Evolutionary conservation across 2,797 vertebrate genomes (phyloP), one percentile per base, ranked within the genome.

Genomic region (Micromesistius poutassou): DNA sequence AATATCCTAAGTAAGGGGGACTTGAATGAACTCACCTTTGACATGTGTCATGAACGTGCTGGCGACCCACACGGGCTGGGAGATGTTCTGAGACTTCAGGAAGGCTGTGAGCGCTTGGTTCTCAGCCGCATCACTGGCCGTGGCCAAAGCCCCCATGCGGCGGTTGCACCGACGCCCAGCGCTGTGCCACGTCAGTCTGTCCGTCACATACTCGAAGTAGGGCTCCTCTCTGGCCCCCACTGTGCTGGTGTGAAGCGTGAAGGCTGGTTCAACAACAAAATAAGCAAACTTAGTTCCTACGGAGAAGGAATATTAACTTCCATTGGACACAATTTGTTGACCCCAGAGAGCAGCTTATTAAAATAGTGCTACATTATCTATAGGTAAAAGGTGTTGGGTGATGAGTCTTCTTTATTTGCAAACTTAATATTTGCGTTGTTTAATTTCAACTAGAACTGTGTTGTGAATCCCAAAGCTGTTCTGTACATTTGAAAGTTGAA

Each of bases 1-100:
- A 82, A 30, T 77, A 78, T 70, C 30, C 71, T 25, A 77, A 8
- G 75, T 68, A 75, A 77, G 78, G 72, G 14, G 68, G 35, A 77
- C 19, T 28, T 25, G 55, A 80, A 7, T 77, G 10, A 76, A 91
- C 91, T 84, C 89, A 94, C 94, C 90, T 82, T 76, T 89, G 75
- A 76, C 77, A 76, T 78, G 86, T 73, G 82, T 83, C 71, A 36
- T 71, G 46, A 74, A 74, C 80, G 86, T 91, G 77, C 74, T 85
- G 84, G 82, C 89, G 76, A 94, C 92, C 94, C 95, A 95, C 42
- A 94, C 92, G 22, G 91, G 79, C 72, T 93, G 87, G 74, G 91
- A 89, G 86, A 95, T 89, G 79, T 94, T 92, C 40, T 91, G 42
- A 38, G 93, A 92, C 38, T 83, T 90, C n/a, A 95, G 86, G 83